These are phyloP conservation scores for Hesperia comma DNA, from an alignment of 2,888 invertebrate species.

Conservation along the genomic window DNA sequence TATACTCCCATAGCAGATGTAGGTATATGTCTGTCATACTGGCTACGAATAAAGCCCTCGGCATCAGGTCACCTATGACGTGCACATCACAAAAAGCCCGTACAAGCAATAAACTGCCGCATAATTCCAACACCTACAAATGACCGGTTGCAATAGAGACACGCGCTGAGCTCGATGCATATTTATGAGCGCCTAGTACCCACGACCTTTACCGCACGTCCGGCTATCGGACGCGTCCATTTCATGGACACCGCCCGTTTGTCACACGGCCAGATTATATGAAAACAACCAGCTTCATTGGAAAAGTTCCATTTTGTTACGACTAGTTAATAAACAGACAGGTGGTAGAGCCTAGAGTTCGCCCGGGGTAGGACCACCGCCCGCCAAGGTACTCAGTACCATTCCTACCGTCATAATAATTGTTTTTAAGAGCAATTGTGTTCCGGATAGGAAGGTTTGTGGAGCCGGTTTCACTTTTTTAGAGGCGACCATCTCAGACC, in stretches of 20 bases:
- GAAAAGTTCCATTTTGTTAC: not conserved
- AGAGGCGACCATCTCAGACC: too few species aligned
- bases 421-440: too few species aligned
- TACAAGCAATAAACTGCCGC: slow-evolving; percentile 1
- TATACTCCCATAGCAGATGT: too few species aligned
- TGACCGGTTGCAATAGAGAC: slow-evolving; percentile 16
- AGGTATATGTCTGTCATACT: too few species aligned
- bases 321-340: too few species aligned
- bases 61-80: not conserved
- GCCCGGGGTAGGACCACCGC: too few species aligned
- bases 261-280: slow-evolving; percentile 19
- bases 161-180: slow-evolving; percentile 15
- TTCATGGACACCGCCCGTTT: slow-evolving; percentile 13
- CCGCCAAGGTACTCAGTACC: too few species aligned
- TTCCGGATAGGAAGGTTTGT: too few species aligned
- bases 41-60: too few species aligned
- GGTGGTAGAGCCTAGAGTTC: too few species aligned
- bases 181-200: slow-evolving; percentile 24
- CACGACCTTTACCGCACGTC: slow-evolving; percentile 19
- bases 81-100: not conserved
- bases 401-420: too few species aligned
- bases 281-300: not conserved
- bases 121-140: slow-evolving; percentile 9
- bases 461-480: too few species aligned
- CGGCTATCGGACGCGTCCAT: slow-evolving; percentile 16